These are phyloP conservation scores for Antigone vipio DNA, from an alignment of 2,113 vertebrate genomes.

Conservation along the genomic window DNA sequence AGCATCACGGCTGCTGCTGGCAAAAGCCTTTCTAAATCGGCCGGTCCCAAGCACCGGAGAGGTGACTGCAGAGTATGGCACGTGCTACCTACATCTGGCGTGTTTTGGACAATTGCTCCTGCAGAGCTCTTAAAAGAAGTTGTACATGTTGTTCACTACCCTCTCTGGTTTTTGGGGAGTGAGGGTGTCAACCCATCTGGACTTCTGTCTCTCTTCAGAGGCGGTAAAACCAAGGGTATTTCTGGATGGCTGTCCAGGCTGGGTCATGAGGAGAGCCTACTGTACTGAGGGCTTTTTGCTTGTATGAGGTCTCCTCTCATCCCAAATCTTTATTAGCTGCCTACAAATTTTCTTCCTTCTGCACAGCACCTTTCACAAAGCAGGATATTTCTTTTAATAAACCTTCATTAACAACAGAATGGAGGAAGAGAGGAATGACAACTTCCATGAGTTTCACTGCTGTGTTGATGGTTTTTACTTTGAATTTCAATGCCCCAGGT, in stretches of 20 bases:
- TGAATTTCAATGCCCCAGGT: background rate
- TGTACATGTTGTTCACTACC: background rate
- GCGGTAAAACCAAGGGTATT: background rate
- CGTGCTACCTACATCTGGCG: rapidly evolving
- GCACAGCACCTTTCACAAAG: background rate
- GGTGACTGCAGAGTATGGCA: background rate
- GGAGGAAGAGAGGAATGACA: background rate
- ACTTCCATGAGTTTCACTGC: background rate
- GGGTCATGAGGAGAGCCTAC: rapidly evolving
- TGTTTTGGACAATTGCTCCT: background rate
- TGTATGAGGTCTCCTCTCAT: background rate
- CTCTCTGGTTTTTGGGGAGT: background rate
- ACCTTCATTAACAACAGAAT: background rate
- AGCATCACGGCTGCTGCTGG: background rate
- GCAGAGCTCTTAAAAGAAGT: background rate
- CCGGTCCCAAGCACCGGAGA: background rate
- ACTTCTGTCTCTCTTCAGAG: background rate
- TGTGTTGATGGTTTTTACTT: background rate
- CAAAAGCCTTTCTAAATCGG: background rate
- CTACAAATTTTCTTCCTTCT: background rate
- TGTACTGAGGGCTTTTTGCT: background rate
- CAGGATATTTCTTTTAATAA: background rate
- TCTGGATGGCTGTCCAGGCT: background rate
- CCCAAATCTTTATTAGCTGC: background rate
- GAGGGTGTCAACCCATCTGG: background rate